These are phyloP conservation scores for Baronia brevicornis DNA, from an alignment of 2,888 invertebrate species.

Conservation along the genomic window DNA sequence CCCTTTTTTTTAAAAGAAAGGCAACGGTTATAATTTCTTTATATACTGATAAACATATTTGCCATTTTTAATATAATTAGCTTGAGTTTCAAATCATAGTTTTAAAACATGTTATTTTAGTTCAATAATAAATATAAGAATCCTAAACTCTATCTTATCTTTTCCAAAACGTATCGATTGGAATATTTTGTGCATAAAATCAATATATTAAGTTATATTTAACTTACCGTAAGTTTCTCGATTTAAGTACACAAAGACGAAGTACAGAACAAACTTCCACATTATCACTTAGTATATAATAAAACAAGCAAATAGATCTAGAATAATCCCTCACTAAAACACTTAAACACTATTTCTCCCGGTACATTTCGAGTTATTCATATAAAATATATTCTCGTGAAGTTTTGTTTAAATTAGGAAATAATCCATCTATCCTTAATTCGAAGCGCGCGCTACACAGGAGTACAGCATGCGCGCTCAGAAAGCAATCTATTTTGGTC, in stretches of 20 bases:
- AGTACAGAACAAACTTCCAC: slow-evolving; percentile 27
- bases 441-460: slow-evolving; percentile 31
- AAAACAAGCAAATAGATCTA: slow-evolving; percentile 19
- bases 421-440: slow-evolving; percentile 43
- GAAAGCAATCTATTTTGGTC: slow-evolving; percentile 62
- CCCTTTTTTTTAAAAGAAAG: too few relatives aligned
- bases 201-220: slow-evolving; percentile 7
- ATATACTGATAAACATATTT: too few relatives aligned
- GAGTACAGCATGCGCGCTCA: slow-evolving; percentile 40
- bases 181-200: background rate
- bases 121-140: slow-evolving; percentile 10
- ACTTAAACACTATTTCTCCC: slow-evolving; percentile 3
- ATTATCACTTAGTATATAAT: slow-evolving; percentile 25
- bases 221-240: slow-evolving; percentile 29
- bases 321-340: slow-evolving; percentile 10
- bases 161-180: background rate
- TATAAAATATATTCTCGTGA: background rate
- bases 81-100: too few relatives aligned
- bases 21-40: too few relatives aligned
- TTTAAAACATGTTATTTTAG: too few relatives aligned
- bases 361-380: slow-evolving; percentile 4
- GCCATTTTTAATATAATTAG: too few relatives aligned
- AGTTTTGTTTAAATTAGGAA: too few relatives aligned
- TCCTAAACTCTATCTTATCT: slow-evolving; percentile 1
- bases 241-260: slow-evolving; percentile 21